Conservation (phyloP, 2,113 vertebrate species). For the Nothoprocta pentlandii region DNA sequence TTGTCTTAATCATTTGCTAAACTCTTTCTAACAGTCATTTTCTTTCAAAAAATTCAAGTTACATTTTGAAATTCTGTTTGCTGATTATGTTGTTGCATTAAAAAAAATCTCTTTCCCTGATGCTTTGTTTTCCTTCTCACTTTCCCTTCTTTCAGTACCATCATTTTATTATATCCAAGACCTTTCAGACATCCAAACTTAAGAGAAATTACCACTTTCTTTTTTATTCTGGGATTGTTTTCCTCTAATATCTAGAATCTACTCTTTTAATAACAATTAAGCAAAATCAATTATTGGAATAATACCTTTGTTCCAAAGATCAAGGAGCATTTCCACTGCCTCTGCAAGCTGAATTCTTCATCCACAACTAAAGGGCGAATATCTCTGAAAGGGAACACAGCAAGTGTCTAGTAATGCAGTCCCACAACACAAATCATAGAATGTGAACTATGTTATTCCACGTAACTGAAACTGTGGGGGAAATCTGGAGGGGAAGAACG, state of each 20-base stretch:
- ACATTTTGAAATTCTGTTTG: neutral
- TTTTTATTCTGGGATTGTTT: neutral
- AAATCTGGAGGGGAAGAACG: neutral
- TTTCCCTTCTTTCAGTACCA: neutral
- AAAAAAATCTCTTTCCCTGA: neutral
- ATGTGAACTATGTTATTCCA: neutral
- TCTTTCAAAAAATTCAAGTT: neutral
- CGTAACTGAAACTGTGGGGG: neutral
- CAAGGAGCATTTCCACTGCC: conserved; percentile 13
- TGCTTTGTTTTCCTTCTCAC: neutral
- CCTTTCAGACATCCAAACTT: neutral
- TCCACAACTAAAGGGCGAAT: neutral
- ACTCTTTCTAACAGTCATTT: neutral
- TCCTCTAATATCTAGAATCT: neutral
- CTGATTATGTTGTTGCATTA: neutral
- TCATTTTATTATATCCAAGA: neutral
- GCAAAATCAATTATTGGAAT: neutral
- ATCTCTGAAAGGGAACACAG: neutral
- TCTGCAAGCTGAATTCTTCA: conserved; percentile 39
- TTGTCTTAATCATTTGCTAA: neutral
- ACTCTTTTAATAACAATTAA: neutral
- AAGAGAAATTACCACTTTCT: neutral
- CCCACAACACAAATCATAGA: neutral
- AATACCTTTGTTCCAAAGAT: conserved; percentile 46
- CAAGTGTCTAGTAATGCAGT: fast-evolving